phyloP scores from a whole-genome alignment of 2,888 invertebrate species.

The Caradrina clavipalpis region DNA sequence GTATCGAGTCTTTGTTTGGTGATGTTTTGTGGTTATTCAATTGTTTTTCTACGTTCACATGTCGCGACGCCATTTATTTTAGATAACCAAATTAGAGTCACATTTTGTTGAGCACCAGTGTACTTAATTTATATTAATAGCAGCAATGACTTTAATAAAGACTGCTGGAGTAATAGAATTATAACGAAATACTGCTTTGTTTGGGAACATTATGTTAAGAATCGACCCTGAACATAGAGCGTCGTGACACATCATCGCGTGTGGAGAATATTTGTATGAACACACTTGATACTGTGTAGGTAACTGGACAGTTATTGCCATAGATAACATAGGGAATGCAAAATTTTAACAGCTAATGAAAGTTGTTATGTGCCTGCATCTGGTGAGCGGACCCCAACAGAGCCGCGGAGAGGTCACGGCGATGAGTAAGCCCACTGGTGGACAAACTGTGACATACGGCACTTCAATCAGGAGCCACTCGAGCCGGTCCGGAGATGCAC shows the following conservation, averaged over 20 bases:
- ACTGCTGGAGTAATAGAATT: conserved; percentile 11
- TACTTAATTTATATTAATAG: conserved; percentile 46
- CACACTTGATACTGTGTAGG: too few species aligned
- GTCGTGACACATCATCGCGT: too few species aligned
- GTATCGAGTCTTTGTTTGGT: conserved; percentile 69
- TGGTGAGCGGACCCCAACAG: not conserved
- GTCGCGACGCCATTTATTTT: conserved; percentile 54
- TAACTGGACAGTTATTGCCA: too few species aligned
- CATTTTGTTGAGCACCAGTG: conserved; percentile 39
- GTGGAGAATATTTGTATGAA: too few species aligned
- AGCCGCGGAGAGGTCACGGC: not conserved
- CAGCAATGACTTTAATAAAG: not conserved
- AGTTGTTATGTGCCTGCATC: not conserved
- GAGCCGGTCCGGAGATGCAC: conserved; percentile 24
- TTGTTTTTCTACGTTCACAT: conserved; percentile 70
- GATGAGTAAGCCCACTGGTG: conserved; percentile 13
- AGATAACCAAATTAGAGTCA: conserved; percentile 55
- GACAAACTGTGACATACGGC: conserved; percentile 75
- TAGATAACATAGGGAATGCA: too few species aligned
- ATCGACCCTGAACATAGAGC: not conserved
- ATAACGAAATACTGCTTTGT: not conserved
- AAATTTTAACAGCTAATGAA: not conserved
- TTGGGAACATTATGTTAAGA: not conserved
- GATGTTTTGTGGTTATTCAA: conserved; percentile 68
- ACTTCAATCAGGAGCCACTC: conserved; percentile 75